These are phyloP conservation scores for Antechinus flavipes DNA, from an alignment of 2,113 vertebrate genomes.

Conservation along the genomic window DNA sequence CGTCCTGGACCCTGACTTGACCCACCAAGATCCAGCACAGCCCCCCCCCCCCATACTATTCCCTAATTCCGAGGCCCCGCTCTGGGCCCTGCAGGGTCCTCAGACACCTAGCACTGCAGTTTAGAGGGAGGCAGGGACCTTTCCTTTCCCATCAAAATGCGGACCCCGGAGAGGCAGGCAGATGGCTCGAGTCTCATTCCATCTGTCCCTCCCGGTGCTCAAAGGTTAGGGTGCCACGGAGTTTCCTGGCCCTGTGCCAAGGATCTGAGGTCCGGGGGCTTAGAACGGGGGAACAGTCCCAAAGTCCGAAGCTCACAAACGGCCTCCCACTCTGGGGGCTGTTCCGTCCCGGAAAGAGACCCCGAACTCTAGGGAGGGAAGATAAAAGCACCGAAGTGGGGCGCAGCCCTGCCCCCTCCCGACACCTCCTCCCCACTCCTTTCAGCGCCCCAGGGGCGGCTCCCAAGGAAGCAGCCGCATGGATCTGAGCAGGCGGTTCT, in stretches of 20 bases:
- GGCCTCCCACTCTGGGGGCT: neutral
- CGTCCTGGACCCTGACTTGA: neutral
- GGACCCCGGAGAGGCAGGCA: constrained; percentile 43
- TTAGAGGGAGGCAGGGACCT: neutral
- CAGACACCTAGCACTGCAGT: neutral
- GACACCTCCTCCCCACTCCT: neutral
- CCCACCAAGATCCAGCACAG: neutral
- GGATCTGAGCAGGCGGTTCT: neutral
- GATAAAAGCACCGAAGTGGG: neutral
- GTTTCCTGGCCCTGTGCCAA: neutral
- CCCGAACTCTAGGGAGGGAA: constrained; percentile 10
- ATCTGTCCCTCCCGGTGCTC: constrained; percentile 54
- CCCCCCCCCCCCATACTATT: neutral
- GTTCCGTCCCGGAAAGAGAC: neutral
- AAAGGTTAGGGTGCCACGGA: constrained; percentile 62
- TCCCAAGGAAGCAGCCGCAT: neutral
- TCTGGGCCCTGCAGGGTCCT: neutral
- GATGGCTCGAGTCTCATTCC: constrained; percentile 64
- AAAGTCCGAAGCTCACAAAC: neutral
- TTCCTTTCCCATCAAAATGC: neutral
- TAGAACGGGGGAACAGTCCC: neutral
- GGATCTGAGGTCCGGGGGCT: neutral
- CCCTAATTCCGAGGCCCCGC: neutral
- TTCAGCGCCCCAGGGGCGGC: neutral
- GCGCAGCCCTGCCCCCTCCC: neutral